Evolutionary conservation across 64 coral and sea anemone genomes (phyloP), one percentile per base, ranked within the genome.

Genomic region (Porites lutea): DNA sequence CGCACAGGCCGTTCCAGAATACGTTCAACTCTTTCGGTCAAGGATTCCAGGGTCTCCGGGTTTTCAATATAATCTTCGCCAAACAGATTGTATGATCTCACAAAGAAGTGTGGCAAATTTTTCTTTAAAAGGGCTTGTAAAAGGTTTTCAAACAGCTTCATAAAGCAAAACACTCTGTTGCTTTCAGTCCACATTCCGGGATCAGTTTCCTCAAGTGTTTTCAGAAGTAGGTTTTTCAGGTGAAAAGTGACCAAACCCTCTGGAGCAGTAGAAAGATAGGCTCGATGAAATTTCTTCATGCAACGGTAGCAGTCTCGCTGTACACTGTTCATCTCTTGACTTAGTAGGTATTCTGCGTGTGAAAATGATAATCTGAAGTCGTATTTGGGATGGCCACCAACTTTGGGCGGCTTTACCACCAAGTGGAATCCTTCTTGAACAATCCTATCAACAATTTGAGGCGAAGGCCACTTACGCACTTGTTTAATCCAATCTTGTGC

Each of bases 321-420:
- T 6, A 93, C 18, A 12, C 18, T 69, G 72, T 60, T 89, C 77
- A 93, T 65, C 54, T 88, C 86, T 50, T 89, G 57, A 11, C 92
- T 93, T 68, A 93, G 59, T 9, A 89, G 19, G 66, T 52, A 82
- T 87, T 93, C 92, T 4, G 92, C 92, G 46, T 89, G 78, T 2
- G 92, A 93, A 49, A 93, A 93, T 2, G 92, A 93, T 77, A 93
- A 73, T 48, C 92, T 85, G 66, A 93, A 93, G 73, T 65, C 75
- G 12, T 64, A 79, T 45, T 93, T 66, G 9, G 85, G 85, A 57
- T 88, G 65, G 2, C 82, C 84, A 52, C 71, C 47, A 19, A 15
- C 51, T 20, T 74, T 72, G 8, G 86, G 86, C 20, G 48, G 71
- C 65, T 93, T 93, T 13, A 89, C 92, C 0, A 93, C 92, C 4